Conservation (phyloP, 2,888 invertebrate genomes). For the Beris chalybata region DNA sequence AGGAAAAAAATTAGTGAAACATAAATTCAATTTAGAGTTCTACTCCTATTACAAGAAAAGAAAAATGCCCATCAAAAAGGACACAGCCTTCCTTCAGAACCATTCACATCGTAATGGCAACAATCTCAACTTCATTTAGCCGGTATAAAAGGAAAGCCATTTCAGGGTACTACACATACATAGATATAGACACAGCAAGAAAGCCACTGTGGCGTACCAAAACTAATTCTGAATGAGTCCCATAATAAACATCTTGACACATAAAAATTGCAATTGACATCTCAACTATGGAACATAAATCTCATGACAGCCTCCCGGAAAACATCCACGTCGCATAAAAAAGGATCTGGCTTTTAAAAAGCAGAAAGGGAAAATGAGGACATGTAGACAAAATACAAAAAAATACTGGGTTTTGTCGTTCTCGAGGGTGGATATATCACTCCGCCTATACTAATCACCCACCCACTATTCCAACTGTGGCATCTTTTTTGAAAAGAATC, state of each 20-base stretch:
- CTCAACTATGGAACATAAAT: slow-evolving; percentile 35
- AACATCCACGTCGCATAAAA: slow-evolving; percentile 10
- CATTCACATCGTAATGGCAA: not conserved
- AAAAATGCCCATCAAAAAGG: slow-evolving; percentile 1
- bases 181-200: slow-evolving; percentile 51
- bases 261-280: slow-evolving; percentile 38
- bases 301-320: slow-evolving; percentile 26
- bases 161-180: slow-evolving; percentile 5
- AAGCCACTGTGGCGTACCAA: slow-evolving; percentile 42
- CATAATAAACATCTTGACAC: slow-evolving; percentile 34
- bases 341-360: not conserved
- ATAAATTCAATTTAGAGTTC: no score
- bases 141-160: not conserved
- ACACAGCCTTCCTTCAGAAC: not conserved
- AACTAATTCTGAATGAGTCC: slow-evolving; percentile 29
- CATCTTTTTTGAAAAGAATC: no score
- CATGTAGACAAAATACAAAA: slow-evolving; percentile 12
- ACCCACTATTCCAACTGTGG: no score
- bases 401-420: not conserved
- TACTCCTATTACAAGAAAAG: no score
- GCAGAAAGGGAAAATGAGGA: slow-evolving; percentile 16
- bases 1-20: no score
- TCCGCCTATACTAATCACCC: no score
- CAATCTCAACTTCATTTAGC: slow-evolving; percentile 20
- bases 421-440: no score